Base-by-base conservation (phyloP, 2,113 vertebrate species). In the Tamias sibiricus region DNA sequence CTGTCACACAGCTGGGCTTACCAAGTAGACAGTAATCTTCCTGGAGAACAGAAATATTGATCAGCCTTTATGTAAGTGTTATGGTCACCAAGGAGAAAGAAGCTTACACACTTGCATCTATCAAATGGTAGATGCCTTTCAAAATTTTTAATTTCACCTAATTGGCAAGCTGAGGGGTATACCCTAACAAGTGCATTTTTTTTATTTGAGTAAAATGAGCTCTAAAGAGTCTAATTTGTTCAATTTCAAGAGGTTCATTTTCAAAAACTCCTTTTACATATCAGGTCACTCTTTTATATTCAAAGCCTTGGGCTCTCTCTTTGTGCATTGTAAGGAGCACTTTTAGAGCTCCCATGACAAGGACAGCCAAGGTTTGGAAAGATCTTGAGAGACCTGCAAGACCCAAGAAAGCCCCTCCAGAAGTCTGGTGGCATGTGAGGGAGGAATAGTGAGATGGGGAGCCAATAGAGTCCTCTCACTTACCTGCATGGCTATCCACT, bases 391-490 rank as follows among this genome's bases (percentile, higher is more conserved):
- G 42, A 59, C 3, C 17, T n/a, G 0, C 2, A 0, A 90, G 80
- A 75, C n/a, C 49, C 28, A 54, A 13, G n/a, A 2, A 69, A 68
- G 32, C 4, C 4, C 47, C 40, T 26, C 35, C 54, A 80, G 24
- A 93, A 42, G 19, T 19, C 47, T 59, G 35, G 7, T 72, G 37
- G 32, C 24, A 47, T n/a, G 2, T 28, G 26, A 49, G 24, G 35
- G 1, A 35, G 57, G 5, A 2, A 40, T 24, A 52, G 44, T 0
- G 0, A 68, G 35, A 76, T 28, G 14, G 3, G 16, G 54, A 22
- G 0, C 44, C 24, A 28, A 2, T 37, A 10, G 9, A 14, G 32
- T 62, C n/a, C 19, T 37, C 12, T 6, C 47, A 12, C 42, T 85
- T 24, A 16, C 80, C 30, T 69, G 66, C 12, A 4, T 4, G 40